These are phyloP conservation scores for Euplagia quadripunctaria DNA, from an alignment of 2,888 invertebrate genomes.

Conservation along the genomic window DNA sequence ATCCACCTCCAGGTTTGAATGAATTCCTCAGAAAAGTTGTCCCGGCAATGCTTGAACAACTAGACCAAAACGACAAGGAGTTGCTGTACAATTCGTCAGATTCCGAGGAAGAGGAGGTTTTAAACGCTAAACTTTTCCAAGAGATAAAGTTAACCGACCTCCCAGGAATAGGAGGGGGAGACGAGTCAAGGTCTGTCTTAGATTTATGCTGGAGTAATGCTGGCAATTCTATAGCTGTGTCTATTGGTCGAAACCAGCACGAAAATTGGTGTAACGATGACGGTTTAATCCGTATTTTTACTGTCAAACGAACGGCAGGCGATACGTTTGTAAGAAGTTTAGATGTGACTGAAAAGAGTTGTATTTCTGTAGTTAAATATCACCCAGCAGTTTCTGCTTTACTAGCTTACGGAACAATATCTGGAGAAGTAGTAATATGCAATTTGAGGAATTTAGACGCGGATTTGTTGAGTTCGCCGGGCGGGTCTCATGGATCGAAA, in stretches of 20 bases:
- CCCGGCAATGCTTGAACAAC: constrained; percentile 74
- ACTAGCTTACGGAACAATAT: constrained; percentile 74
- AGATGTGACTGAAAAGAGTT: constrained; percentile 76
- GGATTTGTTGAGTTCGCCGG: constrained; percentile 65
- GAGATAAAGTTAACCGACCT: constrained; percentile 65
- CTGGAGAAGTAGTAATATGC: constrained; percentile 77
- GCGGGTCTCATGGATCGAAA: constrained; percentile 70
- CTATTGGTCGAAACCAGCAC: constrained; percentile 72
- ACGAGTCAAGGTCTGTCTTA: constrained; percentile 65
- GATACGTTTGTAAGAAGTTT: constrained; percentile 69
- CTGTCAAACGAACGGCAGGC: constrained; percentile 80
- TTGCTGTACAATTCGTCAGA: constrained; percentile 69
- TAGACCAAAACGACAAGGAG: constrained; percentile 69
- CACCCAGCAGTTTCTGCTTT: constrained; percentile 71
- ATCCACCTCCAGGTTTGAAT: constrained; percentile 71
- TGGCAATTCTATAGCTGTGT: constrained; percentile 74
- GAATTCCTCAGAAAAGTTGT: constrained; percentile 77
- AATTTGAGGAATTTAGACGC: constrained; percentile 65
- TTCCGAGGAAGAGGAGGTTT: constrained; percentile 74
- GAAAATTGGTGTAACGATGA: constrained; percentile 77
- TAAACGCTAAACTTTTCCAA: constrained; percentile 70
- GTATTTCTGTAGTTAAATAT: constrained; percentile 71
- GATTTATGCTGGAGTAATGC: constrained; percentile 74
- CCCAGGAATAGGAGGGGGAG: constrained; percentile 64
- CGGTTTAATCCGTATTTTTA: constrained; percentile 73